Base-by-base conservation (phyloP, 2,113 vertebrate species). In the Carettochelys insculpta region DNA sequence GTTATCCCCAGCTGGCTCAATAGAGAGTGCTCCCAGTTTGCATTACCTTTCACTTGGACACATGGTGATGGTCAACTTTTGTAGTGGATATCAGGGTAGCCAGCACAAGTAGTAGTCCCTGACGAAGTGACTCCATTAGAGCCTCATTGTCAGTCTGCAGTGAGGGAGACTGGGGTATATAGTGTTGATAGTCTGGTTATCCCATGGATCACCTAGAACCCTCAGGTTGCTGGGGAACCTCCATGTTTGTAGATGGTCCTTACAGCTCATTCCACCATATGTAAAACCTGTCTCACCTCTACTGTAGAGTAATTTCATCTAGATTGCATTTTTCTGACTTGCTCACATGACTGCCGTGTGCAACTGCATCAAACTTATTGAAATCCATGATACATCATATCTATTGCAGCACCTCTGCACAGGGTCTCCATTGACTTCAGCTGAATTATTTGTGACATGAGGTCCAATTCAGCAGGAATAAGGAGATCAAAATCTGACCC, bases 401-500 rank as follows among this genome's bases (percentile, higher is more conserved):
- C 61, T 22, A 22, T 3, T 20, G 4, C 19, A 68, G 61, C 19
- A 68, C n/a, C 19, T 5, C 9, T 68, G 19, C 61, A 65, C 17
- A 68, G 38, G 17, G n/a, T 65, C 38, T 34, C 19, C n/a, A 56
- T 71, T 79, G 2, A 25, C 14, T 48, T 8, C 29, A 3, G 5
- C 1, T 1, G 34, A 29, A 71, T 34, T 54, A 41, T 22, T 6
- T 0, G 2, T 50, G 45, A 68, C 7, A 11, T 1, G n/a, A 3
- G 29, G 82, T 56, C 24, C 47, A 65, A 10, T 3, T 29, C 29
- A 0, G 13, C 3, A 2, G 1, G 78, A 3, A 45, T 3, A 16
- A 43, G 14, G 51, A 27, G 4, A 2, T 1, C 4, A 24, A 22
- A 80, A 45, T 1, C 77, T 78, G 25, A 4, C 65, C 83, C 3